Conservation (phyloP, 2,113 vertebrate genomes). For the Ptilorrhoa leucosticta region DNA sequence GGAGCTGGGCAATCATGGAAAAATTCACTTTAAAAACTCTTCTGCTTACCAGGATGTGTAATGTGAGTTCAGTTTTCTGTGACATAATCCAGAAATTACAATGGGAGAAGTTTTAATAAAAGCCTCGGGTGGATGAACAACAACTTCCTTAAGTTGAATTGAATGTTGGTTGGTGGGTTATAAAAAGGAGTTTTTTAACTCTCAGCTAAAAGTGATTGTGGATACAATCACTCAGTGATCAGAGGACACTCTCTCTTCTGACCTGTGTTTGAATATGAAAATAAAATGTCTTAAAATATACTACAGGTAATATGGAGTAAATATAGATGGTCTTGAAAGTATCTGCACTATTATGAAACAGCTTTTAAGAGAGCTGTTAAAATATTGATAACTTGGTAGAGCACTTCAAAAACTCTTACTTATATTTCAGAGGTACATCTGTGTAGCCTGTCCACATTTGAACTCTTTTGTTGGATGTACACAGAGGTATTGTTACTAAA, state of each 20-base stretch:
- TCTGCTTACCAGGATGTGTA: neutral
- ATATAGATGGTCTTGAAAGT: neutral
- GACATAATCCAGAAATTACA: neutral
- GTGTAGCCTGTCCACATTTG: neutral
- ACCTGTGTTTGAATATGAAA: neutral
- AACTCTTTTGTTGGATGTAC: neutral
- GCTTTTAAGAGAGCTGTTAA: constrained; percentile 30
- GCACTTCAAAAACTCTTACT: neutral
- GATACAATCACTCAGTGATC: neutral
- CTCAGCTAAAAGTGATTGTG: neutral
- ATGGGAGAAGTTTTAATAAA: neutral
- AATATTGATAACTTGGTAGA: constrained; percentile 29
- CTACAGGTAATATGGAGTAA: neutral
- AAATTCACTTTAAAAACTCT: constrained; percentile 22
- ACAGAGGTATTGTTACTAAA: neutral
- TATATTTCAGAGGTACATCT: neutral
- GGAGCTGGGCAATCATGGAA: constrained; percentile 50
- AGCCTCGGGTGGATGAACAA: neutral
- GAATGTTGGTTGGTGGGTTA: neutral
- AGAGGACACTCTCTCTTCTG: neutral
- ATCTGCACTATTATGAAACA: neutral
- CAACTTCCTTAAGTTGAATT: neutral
- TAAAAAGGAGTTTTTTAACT: neutral
- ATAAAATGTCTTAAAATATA: constrained; percentile 9
- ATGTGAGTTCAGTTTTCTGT: constrained; percentile 17